These are phyloP conservation scores for Sardina pilchardus DNA, from an alignment of 2,113 vertebrate species.

Conservation along the genomic window DNA sequence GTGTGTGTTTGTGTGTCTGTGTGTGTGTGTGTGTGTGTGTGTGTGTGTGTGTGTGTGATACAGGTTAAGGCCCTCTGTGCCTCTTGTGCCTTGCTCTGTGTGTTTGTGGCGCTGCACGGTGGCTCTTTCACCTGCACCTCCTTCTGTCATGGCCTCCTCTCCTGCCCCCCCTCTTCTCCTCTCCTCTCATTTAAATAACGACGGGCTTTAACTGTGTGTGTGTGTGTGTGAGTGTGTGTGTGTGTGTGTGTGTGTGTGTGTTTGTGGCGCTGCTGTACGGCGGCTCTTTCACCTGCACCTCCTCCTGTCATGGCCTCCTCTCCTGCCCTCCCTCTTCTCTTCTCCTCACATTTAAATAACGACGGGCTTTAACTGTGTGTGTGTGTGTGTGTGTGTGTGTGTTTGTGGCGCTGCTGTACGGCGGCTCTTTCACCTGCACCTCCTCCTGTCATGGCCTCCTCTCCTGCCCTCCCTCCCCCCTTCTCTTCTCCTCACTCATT, in stretches of 20 bases:
- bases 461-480: neutral
- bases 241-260: neutral
- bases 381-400: neutral
- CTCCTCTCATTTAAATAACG: conserved; percentile 47
- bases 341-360: conserved; percentile 48
- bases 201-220: conserved; percentile 3
- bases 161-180: neutral
- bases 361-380: conserved; percentile 13
- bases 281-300: neutral
- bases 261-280: neutral
- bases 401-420: neutral
- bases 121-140: neutral
- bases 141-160: neutral
- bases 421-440: neutral
- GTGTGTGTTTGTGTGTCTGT: too few relatives aligned
- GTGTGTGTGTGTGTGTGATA: too few relatives aligned
- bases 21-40: too few relatives aligned
- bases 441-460: neutral
- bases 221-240: neutral
- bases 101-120: neutral
- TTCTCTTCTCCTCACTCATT: conserved; percentile 18
- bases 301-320: neutral
- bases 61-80: too few relatives aligned
- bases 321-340: neutral
- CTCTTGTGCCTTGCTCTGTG: neutral